Evolutionary conservation across 2,888 invertebrate species (phyloP), one percentile per base, ranked within the genome.

Genomic region (Creontiades dilutus): DNA sequence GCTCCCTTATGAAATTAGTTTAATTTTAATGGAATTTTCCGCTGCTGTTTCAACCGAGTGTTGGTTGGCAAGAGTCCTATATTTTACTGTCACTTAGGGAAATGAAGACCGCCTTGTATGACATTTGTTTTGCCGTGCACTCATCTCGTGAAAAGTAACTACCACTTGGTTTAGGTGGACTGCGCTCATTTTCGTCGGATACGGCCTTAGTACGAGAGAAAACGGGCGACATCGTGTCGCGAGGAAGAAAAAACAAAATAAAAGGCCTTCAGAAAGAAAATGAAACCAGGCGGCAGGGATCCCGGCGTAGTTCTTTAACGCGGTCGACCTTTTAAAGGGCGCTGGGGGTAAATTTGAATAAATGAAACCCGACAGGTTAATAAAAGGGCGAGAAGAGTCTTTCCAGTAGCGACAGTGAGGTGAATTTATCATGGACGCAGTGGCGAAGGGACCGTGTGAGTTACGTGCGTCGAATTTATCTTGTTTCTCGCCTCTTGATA

Each of bases 281-380:
- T 68, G 68, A 19, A 23, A 68, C 68, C 68, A 68, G 68, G 68
- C 68, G 23, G 52, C 52, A 37, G 57, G 57, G 14, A n/a, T n/a
- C 23, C 68, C 23, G 5, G 19, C 23, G 68, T 68, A 68, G 68
- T 68, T 68, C 68, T 68, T 80, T 48, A 80, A 48, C 46, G 46
- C 13, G 46, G 46, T 80, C 37, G 46, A 80, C 80, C 80, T 48
- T 80, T 23, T 46, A 11, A 16, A 48, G 48, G 48, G 80, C 46
- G 80, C 19, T 48, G 46, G 28, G 46, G 82, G 48, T 19, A 61
- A 61, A 85, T 85, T 68, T 85, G 61, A 85, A 85, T 85, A 61
- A 85, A 85, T 85, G 85, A 85, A 61, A 85, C 57, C 85, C 55
- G 85, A 85, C 85, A 85, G 85, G 85, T 85, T 85, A 85, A 85